A percentile compares a stretch with the other conserved stretches of the same genome.
Conservation (phyloP, 2,797 vertebrate genomes). For the Pipistrellus kuhlii region DNA sequence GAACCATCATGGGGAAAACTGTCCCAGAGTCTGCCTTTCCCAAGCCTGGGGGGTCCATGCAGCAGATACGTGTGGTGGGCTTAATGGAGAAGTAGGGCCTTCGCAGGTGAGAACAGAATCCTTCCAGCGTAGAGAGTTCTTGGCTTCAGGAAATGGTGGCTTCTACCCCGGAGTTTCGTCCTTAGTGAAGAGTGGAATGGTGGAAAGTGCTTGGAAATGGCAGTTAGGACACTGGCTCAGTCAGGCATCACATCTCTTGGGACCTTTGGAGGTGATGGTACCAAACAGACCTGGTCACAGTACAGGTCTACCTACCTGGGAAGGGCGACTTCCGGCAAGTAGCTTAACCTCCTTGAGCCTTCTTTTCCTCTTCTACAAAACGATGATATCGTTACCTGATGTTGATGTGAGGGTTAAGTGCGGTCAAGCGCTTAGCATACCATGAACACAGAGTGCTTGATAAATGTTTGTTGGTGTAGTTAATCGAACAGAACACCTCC, state of each 20-base stretch:
- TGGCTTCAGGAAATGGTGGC: neutral
- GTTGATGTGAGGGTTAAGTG: neutral
- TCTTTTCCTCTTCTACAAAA: slow-evolving; percentile 15
- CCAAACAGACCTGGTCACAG: neutral
- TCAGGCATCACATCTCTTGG: neutral
- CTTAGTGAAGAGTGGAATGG: neutral
- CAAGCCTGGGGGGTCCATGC: neutral
- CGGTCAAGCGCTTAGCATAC: neutral
- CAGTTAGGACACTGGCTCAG: neutral
- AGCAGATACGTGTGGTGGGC: neutral
- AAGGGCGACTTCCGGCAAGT: neutral
- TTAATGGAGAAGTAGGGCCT: neutral
- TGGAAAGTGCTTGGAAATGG: neutral
- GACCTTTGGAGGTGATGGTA: neutral
- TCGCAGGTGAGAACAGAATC: neutral
- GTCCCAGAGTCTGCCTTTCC: neutral
- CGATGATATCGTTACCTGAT: neutral
- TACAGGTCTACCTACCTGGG: neutral
- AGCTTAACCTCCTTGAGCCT: neutral
- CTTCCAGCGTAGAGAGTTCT: neutral
- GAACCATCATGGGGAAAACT: neutral
- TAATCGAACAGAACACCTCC: neutral
- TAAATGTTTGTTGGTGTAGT: neutral
- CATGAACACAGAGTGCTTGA: neutral
- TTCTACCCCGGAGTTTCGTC: neutral